phyloP scores from a whole-genome alignment of 2,888 invertebrate genomes.

The Geotrupes spiniger region DNA sequence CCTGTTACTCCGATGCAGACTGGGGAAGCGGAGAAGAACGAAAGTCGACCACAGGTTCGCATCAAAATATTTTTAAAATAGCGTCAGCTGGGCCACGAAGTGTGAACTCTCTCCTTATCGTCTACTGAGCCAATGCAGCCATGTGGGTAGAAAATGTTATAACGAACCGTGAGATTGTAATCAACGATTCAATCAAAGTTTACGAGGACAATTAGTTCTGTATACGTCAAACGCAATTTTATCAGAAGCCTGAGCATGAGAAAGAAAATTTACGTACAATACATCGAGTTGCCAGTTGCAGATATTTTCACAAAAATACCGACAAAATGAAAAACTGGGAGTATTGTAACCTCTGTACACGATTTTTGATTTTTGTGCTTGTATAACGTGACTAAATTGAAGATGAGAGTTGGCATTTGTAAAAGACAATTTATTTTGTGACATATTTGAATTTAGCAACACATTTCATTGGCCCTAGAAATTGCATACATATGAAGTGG shows the following conservation, averaged over 20 bases:
- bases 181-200: not conserved
- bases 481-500: too few relatives aligned
- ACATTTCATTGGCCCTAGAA: too few relatives aligned
- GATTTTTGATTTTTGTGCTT: too few relatives aligned
- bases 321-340: too few relatives aligned
- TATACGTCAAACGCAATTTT: not conserved
- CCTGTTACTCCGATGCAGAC: not conserved
- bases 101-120: not conserved
- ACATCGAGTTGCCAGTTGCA: too few relatives aligned
- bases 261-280: not conserved
- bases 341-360: too few relatives aligned
- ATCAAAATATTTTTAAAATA: not conserved
- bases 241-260: not conserved
- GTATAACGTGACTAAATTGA: too few relatives aligned
- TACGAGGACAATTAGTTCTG: not conserved
- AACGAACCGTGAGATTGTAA: not conserved
- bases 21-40: not conserved
- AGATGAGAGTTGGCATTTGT: too few relatives aligned
- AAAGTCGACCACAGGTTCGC: not conserved
- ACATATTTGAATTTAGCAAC: too few relatives aligned
- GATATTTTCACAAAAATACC: too few relatives aligned
- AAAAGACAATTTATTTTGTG: too few relatives aligned
- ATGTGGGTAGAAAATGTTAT: not conserved
- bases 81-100: not conserved
- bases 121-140: not conserved